phyloP scores from a whole-genome alignment of 1,140 invertebrate species.

The Diabrotica virgifera region DNA sequence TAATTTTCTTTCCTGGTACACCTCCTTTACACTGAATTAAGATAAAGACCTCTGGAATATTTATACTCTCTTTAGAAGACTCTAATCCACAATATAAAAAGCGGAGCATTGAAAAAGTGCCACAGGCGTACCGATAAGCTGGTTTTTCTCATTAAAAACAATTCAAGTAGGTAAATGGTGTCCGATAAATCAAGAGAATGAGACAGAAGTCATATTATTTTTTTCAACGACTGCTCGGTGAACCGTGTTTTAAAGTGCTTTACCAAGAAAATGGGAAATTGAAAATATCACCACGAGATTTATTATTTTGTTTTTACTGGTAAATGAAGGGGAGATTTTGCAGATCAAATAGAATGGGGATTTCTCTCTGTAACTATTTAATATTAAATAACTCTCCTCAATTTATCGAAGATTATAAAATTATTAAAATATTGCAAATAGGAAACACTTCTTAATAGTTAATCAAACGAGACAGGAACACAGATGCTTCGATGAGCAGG shows the following conservation, averaged over 20 bases:
- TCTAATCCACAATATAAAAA: conserved; percentile 4
- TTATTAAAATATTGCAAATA: not conserved
- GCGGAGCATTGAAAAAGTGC: not conserved
- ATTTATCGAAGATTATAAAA: not conserved
- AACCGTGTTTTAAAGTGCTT: not conserved
- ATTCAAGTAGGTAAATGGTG: conserved; percentile 9
- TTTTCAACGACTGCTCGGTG: not conserved
- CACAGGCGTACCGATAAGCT: not conserved
- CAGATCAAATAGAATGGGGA: not conserved
- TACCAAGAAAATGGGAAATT: not conserved
- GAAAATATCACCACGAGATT: not conserved
- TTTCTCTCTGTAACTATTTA: not conserved
- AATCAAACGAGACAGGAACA: too few relatives aligned
- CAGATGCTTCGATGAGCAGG: too few relatives aligned
- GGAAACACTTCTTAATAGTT: not conserved
- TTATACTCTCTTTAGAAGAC: too few relatives aligned
- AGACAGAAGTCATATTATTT: conserved; percentile 16
- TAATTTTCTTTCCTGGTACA: too few relatives aligned
- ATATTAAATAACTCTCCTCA: not conserved
- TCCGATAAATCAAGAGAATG: conserved; percentile 7
- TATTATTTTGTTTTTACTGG: not conserved
- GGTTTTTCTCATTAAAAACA: conserved; percentile 13
- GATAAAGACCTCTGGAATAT: too few relatives aligned
- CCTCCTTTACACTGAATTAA: too few relatives aligned
- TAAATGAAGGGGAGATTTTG: not conserved